Base-by-base conservation (phyloP, 2,113 vertebrate species). In the Pampusana beccarii region DNA sequence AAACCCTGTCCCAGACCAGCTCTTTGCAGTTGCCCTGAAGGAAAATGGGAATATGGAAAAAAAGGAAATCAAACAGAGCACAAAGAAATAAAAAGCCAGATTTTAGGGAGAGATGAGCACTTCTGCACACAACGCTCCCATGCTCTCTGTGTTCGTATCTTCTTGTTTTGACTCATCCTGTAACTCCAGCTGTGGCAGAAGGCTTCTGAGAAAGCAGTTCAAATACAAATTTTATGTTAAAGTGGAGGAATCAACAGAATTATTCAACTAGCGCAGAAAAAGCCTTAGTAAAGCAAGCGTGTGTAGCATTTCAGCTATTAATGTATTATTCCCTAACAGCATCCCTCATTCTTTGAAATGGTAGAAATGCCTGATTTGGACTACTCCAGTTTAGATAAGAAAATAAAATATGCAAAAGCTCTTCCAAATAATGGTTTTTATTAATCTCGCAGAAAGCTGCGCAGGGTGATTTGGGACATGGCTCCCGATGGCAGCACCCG, bases 221-320 rank as follows among this genome's bases (percentile, higher is more conserved):
- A 87, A 86, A 83, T 33, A 90, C 58, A 29, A 54, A 83, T 48
- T 33, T 34, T 25, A 7, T 84, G 90, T 80, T 80, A 74, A 83
- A 80, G 74, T 64, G 86, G n/a, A 80, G 69, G 80, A 95, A 92
- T 90, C 86, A 91, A 94, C 57, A 69, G 81, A 94, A 94, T 74
- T 85, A 89, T 90, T 94, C 74, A 90, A 42, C 38, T n/a, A 64
- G 42, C 36, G 54, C 81, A 93, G 94, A 85, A 74, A 6, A 16
- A 53, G 65, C 86, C 85, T 82, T 19, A 64, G 64, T 66, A 72
- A 79, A 62, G 51, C 21, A 85, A 33, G 6, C 13, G 53, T 65
- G 57, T 42, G 51, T 15, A 42, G 71, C 62, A 38, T 44, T 71
- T 77, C 72, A 67, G 75, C 73, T 84, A 5, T 56, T 84, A 36